Conservation (phyloP, 2,113 vertebrate genomes). For the Pluvialis apricaria region DNA sequence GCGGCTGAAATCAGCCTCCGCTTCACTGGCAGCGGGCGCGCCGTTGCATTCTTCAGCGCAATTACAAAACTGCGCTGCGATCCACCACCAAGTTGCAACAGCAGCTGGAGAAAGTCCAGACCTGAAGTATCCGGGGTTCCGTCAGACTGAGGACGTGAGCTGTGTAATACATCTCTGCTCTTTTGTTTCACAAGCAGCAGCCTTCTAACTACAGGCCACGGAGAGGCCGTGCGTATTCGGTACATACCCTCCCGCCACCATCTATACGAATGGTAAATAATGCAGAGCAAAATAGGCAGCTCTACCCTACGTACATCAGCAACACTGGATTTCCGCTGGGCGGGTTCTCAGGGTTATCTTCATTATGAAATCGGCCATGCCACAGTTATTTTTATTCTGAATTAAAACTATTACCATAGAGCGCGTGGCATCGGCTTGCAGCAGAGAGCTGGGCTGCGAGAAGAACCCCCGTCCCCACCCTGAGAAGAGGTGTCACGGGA, state of each 20-base stretch:
- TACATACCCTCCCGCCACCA: background rate
- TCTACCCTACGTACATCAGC: background rate
- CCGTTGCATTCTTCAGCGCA: background rate
- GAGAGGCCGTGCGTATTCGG: accelerated
- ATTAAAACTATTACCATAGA: background rate
- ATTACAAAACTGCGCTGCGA: accelerated
- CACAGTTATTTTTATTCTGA: background rate
- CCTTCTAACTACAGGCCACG: background rate
- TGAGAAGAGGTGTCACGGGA: background rate
- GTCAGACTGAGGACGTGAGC: background rate
- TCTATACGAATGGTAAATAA: background rate
- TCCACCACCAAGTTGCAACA: background rate
- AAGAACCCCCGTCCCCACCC: background rate
- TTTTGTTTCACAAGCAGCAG: background rate
- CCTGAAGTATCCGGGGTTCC: background rate
- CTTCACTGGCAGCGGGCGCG: accelerated
- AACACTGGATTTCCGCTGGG: background rate
- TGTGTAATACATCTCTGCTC: accelerated
- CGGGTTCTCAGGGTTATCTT: background rate
- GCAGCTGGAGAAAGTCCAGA: background rate
- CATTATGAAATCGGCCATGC: accelerated
- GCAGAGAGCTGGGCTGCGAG: background rate
- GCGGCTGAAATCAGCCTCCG: background rate
- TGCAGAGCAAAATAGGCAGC: background rate
- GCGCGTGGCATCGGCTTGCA: accelerated